Percentiles rank a stretch among this genome's conserved stretches.
These are phyloP conservation scores for Myopa tessellatipennis DNA, from an alignment of 2,888 invertebrate species.

Conservation along the genomic window DNA sequence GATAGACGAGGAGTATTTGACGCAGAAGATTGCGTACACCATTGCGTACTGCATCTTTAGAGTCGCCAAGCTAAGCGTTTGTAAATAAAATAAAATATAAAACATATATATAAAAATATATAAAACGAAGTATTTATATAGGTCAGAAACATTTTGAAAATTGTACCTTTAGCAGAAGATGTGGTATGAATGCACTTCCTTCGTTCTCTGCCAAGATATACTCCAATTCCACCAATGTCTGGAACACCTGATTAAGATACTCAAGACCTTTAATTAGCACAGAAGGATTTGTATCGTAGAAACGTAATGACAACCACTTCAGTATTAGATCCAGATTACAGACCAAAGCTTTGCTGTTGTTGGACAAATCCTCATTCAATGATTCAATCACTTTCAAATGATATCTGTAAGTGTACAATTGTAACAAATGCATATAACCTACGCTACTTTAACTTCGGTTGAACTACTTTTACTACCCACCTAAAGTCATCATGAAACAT, in stretches of 20 bases:
- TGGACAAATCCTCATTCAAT: slow-evolving; percentile 83
- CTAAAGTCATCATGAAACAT: slow-evolving; percentile 96
- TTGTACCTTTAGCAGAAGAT: slow-evolving; percentile 87
- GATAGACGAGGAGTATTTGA: slow-evolving; percentile 86
- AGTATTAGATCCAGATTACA: slow-evolving; percentile 94
- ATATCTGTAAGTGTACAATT: slow-evolving; percentile 72
- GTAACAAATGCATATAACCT: too few species aligned
- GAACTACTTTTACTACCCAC: slow-evolving; percentile 61
- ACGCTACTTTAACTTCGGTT: background rate
- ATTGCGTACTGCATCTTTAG: slow-evolving; percentile 93
- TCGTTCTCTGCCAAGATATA: slow-evolving; percentile 92
- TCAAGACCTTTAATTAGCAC: slow-evolving; percentile 96
- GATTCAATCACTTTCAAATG: slow-evolving; percentile 96
- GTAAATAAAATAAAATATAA: background rate
- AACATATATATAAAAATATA: slow-evolving; percentile 7
- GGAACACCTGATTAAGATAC: slow-evolving; percentile 87
- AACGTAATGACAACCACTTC: slow-evolving; percentile 95
- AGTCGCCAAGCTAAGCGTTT: slow-evolving; percentile 83
- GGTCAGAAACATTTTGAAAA: background rate
- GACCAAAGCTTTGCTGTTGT: slow-evolving; percentile 83
- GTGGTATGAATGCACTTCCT: slow-evolving; percentile 93
- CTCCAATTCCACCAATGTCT: slow-evolving; percentile 80
- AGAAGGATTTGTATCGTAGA: slow-evolving; percentile 98
- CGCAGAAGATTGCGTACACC: slow-evolving; percentile 88
- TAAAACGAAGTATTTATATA: background rate